Conservation (phyloP, 2,113 vertebrate species). For the Salvelinus fontinalis region DNA sequence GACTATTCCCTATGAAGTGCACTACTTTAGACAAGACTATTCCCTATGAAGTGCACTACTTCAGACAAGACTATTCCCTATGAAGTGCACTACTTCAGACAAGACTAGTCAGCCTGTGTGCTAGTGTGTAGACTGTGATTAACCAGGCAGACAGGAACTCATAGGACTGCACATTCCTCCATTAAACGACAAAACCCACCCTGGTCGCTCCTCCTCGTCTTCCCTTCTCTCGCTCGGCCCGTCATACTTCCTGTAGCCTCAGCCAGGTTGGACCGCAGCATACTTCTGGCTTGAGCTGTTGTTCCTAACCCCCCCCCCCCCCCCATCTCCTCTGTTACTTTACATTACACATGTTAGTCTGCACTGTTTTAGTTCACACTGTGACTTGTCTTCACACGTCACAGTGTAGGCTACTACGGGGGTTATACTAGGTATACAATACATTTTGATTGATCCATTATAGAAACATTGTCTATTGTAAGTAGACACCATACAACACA, state of each 20-base stretch:
- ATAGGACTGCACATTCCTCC: constrained; percentile 68
- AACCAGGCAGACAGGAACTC: constrained; percentile 63
- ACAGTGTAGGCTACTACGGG: not conserved
- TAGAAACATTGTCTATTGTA: too few relatives aligned
- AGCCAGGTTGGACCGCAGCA: constrained; percentile 75
- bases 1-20: too few relatives aligned
- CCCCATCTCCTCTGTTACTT: constrained; percentile 40
- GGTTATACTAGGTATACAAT: too few relatives aligned
- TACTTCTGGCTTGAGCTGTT: constrained; percentile 76
- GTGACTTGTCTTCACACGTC: constrained; percentile 39
- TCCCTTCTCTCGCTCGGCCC: constrained; percentile 47
- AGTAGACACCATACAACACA: too few relatives aligned
- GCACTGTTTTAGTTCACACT: constrained; percentile 58
- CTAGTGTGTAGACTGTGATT: constrained; percentile 74
- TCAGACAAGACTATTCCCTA: too few relatives aligned
- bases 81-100: not conserved
- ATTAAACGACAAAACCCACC: constrained; percentile 69
- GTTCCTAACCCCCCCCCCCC: constrained; percentile 53
- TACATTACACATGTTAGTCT: constrained; percentile 42
- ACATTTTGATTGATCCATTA: too few relatives aligned
- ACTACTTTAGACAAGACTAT: too few relatives aligned
- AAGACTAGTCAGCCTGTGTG: constrained; percentile 25
- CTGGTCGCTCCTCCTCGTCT: too few relatives aligned
- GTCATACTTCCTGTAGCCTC: constrained; percentile 68
- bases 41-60: too few relatives aligned